These are phyloP conservation scores for Drosophila lowei DNA, from an alignment of 1,140 invertebrate species.

Conservation along the genomic window DNA sequence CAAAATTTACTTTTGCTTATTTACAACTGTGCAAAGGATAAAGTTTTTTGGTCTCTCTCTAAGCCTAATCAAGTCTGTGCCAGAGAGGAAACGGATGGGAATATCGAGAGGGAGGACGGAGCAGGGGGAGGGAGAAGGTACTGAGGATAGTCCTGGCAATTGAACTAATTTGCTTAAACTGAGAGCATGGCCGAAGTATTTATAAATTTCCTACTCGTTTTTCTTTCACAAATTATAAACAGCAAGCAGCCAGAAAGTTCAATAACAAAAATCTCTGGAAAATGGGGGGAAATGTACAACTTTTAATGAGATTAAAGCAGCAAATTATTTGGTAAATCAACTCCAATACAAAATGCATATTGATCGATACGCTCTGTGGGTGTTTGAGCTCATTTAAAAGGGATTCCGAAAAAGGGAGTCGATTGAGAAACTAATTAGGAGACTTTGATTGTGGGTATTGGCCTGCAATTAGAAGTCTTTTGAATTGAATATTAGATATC, in stretches of 20 bases:
- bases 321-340: conserved; percentile 67
- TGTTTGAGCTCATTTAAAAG: neutral
- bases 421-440: conserved; percentile 7
- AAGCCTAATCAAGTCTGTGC: conserved; percentile 79
- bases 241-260: conserved; percentile 60
- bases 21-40: conserved; percentile 81
- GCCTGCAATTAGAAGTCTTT: too few species aligned
- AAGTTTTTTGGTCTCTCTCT: conserved; percentile 69
- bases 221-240: conserved; percentile 68
- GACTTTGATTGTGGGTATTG: conserved; percentile 1
- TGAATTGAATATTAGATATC: too few species aligned
- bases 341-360: conserved; percentile 41
- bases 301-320: conserved; percentile 74
- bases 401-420: neutral
- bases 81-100: conserved; percentile 12
- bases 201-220: conserved; percentile 59
- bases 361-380: conserved; percentile 25
- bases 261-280: conserved; percentile 45
- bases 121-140: neutral
- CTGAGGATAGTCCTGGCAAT: conserved; percentile 57
- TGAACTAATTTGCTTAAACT: conserved; percentile 80
- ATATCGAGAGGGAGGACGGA: neutral
- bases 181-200: conserved; percentile 66
- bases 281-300: conserved; percentile 28
- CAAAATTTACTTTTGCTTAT: conserved; percentile 82